Evolutionary conservation across 2,888 invertebrate species (phyloP), one percentile per base, ranked within the genome.

Genomic region (Lacanobia oleracea): DNA sequence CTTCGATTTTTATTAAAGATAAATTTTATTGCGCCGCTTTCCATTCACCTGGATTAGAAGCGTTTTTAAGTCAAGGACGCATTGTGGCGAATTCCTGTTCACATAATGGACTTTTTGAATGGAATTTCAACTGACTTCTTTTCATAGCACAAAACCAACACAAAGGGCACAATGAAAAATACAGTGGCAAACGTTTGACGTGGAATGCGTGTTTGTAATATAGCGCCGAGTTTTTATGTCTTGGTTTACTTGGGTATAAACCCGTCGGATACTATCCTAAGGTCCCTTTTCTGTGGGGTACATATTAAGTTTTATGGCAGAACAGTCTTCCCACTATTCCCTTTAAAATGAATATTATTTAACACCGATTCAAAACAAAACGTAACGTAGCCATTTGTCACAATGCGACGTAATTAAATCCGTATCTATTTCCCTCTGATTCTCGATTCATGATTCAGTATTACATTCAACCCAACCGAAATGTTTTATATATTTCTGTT

Each of bases 1-100:
- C 64, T 62, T 70, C 63, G 72, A 72, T 82, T 79, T 81, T 83
- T 82, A 81, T 78, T 71, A 61, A 48, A 72, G 69, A 75, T 73
- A 73, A 64, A 71, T 63, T 73, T 82, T 69, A 70, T 60, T 67
- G 43, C 40, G 40, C 27, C 33, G 53, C n/a, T 73, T 66, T 72
- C 48, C 50, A 53, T 68, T 67, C 33, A 77, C 51, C 56, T 73
- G 67, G n/a, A 60, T 65, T 65, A 48, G 40, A 57, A 72, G 61
- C 59, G 51, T 82, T 76, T 74, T 27, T 65, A 70, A 74, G 64
- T 72, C 77, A 72, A 54, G 53, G 63, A 27, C 53, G 51, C 45
- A n/a, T 63, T 67, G 59, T 67, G 56, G 37, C n/a, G n/a, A 67
- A 43, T 67, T 67, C 74, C 10, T 45, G 45, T 45, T 43, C 10